A percentile compares a stretch with the other conserved stretches of the same genome.
These are phyloP conservation scores for Mungos mungo DNA, from an alignment of 2,113 vertebrate species.

Conservation along the genomic window DNA sequence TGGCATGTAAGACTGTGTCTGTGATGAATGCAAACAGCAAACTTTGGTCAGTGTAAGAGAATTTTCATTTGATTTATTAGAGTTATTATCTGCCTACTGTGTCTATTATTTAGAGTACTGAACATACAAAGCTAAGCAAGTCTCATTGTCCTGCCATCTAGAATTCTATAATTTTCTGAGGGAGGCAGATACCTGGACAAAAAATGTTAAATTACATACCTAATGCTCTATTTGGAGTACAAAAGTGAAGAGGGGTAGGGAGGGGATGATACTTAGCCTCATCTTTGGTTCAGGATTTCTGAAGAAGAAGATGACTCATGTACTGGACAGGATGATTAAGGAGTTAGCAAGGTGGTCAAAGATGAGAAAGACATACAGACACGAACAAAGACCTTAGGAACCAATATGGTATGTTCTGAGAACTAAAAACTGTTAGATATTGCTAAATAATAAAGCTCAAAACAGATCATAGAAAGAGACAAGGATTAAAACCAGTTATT, in stretches of 20 bases:
- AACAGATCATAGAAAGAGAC: neutral
- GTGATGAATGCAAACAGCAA: neutral
- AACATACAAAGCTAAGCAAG: neutral
- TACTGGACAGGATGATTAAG: neutral
- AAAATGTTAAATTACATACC: neutral
- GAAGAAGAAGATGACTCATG: neutral
- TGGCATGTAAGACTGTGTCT: neutral
- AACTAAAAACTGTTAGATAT: neutral
- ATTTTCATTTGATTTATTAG: constrained; percentile 28
- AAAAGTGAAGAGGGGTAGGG: neutral
- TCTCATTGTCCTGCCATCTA: neutral
- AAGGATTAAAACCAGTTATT: neutral
- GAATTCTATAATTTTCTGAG: constrained; percentile 8
- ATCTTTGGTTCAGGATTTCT: neutral
- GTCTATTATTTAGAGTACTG: neutral
- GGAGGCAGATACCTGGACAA: neutral
- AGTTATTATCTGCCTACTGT: neutral
- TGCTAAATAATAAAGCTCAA: neutral
- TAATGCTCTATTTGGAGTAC: neutral
- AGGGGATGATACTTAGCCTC: neutral
- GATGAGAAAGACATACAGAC: neutral
- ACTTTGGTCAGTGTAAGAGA: neutral
- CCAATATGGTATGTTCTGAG: neutral
- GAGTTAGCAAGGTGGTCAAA: neutral
- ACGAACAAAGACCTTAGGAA: neutral